Evolutionary conservation across 2,797 vertebrate genomes (phyloP).

Genomic region (Limnodromus scolopaceus): DNA sequence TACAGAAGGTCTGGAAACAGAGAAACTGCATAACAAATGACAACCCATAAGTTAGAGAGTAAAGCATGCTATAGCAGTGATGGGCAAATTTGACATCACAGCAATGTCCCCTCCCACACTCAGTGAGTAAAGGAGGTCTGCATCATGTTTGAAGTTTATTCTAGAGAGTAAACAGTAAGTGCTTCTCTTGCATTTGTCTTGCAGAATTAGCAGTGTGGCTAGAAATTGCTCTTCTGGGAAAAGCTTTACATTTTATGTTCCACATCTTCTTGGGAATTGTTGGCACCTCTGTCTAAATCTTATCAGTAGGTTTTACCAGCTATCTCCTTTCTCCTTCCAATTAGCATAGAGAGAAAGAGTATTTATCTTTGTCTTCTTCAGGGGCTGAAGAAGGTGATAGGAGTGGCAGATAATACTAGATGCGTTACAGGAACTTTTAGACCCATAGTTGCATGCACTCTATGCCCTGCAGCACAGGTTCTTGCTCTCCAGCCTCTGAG

Average conservation of each 20-base stretch:
- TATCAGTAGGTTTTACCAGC: slow-evolving; percentile 37
- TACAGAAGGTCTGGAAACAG: background rate
- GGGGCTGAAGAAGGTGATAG: background rate
- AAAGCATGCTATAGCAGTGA: background rate
- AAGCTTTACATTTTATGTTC: slow-evolving; percentile 51
- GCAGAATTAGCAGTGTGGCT: slow-evolving; percentile 44
- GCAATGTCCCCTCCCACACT: background rate
- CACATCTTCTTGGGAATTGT: slow-evolving; percentile 34
- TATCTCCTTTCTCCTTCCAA: background rate
- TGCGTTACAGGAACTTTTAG: background rate
- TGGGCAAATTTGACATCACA: background rate
- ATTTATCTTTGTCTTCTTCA: slow-evolving; percentile 5
- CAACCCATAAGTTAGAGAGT: background rate
- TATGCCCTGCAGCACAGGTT: background rate
- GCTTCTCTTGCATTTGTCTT: background rate
- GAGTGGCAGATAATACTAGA: background rate
- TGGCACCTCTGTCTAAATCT: slow-evolving; percentile 37
- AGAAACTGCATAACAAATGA: background rate
- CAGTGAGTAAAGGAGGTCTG: background rate
- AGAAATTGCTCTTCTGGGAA: slow-evolving; percentile 54
- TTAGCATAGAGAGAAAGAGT: slow-evolving; percentile 19
- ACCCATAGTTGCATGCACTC: background rate
- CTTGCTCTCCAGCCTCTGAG: background rate
- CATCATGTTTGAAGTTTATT: background rate
- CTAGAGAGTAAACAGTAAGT: slow-evolving; percentile 3